Conservation (phyloP, 1,140 invertebrate genomes). For the Drosophila insularis region DNA sequence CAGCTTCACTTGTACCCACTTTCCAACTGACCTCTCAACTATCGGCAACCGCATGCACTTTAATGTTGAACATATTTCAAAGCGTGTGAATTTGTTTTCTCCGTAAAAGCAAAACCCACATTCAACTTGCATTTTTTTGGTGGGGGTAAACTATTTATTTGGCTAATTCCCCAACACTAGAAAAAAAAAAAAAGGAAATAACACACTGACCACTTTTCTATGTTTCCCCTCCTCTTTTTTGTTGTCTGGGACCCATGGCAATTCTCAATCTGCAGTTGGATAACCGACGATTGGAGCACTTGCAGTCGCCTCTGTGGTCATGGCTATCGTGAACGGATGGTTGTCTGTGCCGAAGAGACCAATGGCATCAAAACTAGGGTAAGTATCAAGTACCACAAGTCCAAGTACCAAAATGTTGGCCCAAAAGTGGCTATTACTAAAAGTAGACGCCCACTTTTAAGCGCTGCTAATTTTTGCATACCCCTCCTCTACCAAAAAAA, state of each 20-base stretch:
- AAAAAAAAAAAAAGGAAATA: constrained; percentile 4
- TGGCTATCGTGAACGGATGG: constrained; percentile 88
- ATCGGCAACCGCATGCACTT: constrained; percentile 34
- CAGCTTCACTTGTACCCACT: background rate
- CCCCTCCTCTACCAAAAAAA: background rate
- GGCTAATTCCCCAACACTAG: constrained; percentile 41
- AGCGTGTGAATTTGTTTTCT: constrained; percentile 35
- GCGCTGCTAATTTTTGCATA: constrained; percentile 59
- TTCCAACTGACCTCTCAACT: background rate
- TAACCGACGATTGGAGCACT: constrained; percentile 92
- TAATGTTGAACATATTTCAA: constrained; percentile 40
- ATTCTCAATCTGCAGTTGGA: constrained; percentile 88
- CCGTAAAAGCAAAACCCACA: constrained; percentile 3
- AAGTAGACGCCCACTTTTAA: constrained; percentile 41
- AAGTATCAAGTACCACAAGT: constrained; percentile 59
- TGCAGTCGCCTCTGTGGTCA: constrained; percentile 93
- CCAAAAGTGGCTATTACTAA: constrained; percentile 56
- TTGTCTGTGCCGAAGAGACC: constrained; percentile 90
- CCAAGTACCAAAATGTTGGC: constrained; percentile 29
- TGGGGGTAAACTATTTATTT: constrained; percentile 45
- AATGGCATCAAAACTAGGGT: constrained; percentile 88
- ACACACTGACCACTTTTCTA: constrained; percentile 44
- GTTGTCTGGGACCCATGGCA: background rate
- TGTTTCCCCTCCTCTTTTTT: constrained; percentile 2
- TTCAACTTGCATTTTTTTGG: constrained; percentile 16